A percentile compares a stretch with the other conserved stretches of the same genome.
Conservation (phyloP, 2,113 vertebrate genomes). For the Forbesichthys agassizii region DNA sequence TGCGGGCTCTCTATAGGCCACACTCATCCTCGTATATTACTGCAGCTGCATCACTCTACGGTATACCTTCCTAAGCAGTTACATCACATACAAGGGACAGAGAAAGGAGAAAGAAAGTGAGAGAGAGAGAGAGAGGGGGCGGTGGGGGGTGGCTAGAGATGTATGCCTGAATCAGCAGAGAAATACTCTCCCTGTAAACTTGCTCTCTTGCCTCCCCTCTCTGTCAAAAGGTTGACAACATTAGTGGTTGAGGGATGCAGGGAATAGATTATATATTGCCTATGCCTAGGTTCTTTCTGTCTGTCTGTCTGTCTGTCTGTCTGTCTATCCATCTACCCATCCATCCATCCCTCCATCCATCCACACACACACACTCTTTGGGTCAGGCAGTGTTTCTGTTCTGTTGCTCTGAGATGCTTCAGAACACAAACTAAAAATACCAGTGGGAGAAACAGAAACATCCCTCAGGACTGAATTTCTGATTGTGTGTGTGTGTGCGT, state of each 20-base stretch:
- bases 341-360: background rate
- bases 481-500: constrained; percentile 15
- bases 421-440: constrained; percentile 68
- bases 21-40: background rate
- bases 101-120: background rate
- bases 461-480: constrained; percentile 35
- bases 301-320: too few relatives aligned
- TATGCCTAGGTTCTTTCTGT: background rate
- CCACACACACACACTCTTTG: constrained; percentile 11
- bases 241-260: background rate
- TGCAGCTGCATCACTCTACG: background rate
- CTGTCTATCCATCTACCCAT: background rate
- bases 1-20: too few relatives aligned
- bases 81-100: background rate
- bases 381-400: constrained; percentile 23
- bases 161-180: constrained; percentile 64
- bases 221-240: background rate
- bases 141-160: constrained; percentile 32
- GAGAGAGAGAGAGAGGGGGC: background rate
- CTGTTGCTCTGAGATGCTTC: constrained; percentile 36
- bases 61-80: background rate
- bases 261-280: background rate
- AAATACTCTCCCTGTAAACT: constrained; percentile 57
- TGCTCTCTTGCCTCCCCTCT: constrained; percentile 30
- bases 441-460: constrained; percentile 32